Evolutionary conservation across 2,888 invertebrate genomes (phyloP).

Genomic region (Sycophila texana): DNA sequence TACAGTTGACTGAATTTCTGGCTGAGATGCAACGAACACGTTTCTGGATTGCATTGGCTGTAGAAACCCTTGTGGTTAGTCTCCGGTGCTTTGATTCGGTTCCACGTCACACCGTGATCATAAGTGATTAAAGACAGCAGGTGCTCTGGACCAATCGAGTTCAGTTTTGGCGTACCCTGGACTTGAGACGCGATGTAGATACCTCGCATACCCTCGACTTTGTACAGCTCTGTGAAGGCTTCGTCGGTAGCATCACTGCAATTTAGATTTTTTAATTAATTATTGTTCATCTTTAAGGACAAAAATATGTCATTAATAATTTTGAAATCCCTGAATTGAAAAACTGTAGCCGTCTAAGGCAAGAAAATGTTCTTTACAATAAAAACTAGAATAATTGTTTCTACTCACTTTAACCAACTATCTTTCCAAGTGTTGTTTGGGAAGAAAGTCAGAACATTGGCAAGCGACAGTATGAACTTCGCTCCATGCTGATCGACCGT

Average conservation of each 20-base stretch:
- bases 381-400: slow-evolving; percentile 50
- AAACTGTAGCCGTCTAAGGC: no score
- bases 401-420: slow-evolving; percentile 87
- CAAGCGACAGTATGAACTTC: slow-evolving; percentile 86
- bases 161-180: slow-evolving; percentile 76
- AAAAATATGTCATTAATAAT: no score
- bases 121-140: slow-evolving; percentile 88
- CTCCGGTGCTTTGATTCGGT: slow-evolving; percentile 83
- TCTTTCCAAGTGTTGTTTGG: slow-evolving; percentile 88
- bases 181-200: slow-evolving; percentile 93
- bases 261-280: background rate
- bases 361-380: background rate
- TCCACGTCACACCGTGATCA: slow-evolving; percentile 92
- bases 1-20: slow-evolving; percentile 91
- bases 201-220: slow-evolving; percentile 90
- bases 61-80: slow-evolving; percentile 83
- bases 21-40: slow-evolving; percentile 90
- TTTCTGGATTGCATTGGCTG: slow-evolving; percentile 81
- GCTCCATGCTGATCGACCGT: slow-evolving; percentile 79
- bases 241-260: slow-evolving; percentile 86
- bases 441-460: slow-evolving; percentile 89
- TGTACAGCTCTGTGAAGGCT: slow-evolving; percentile 91
- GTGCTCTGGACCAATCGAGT: slow-evolving; percentile 83
- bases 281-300: no score
- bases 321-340: no score